Base-by-base conservation (phyloP, 2,797 vertebrate species). In the Triplophysa bombifrons region DNA sequence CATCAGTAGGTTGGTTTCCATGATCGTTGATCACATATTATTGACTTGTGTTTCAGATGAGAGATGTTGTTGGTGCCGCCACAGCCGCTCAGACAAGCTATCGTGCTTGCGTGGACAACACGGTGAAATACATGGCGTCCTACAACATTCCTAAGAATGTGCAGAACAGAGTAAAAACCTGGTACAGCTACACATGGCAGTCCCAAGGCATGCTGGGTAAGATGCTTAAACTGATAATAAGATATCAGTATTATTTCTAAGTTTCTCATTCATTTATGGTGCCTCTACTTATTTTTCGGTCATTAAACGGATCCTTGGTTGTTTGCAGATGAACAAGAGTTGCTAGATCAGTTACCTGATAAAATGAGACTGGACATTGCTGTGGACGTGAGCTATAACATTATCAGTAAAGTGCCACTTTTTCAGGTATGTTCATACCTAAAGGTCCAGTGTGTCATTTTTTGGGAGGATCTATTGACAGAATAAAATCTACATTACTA, bases 121-220 rank as follows among this genome's bases (percentile, higher is more conserved):
- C 98, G 0, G 95, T 97, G 3, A 98, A 96, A 88, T 99, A 99
- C 87, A 99, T 99, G 98, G 94, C 94, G 83, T 96, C 95, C 70
- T 98, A 99, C 88, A 96, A 85, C 85, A 99, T 99, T 83, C 96
- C 98, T 34, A 95, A 84, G 82, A 88, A 93, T 0, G 96, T 99
- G 46, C 98, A 99, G 92, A 96, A 95, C 86, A 92, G 98, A 0
- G 96, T 99, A 88, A 98, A 98, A 87, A 98, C 93, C 16, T 99
- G 98, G 98, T 99, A 99, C 0, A 97, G 98, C 88, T 99, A 98
- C 90, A 99, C 98, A 0, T 99, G 98, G 98, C 95, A 97, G 72
- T 98, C 98, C 0, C 98, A 99, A 90, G 98, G 98, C 92, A 99
- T 99, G 96, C 95, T 99, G 91, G 97, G 98, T 99, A 94, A 96